A percentile compares a stretch with the other conserved stretches of the same genome.
phyloP scores from a whole-genome alignment of 2,797 vertebrate genomes.

The Alauda arvensis region DNA sequence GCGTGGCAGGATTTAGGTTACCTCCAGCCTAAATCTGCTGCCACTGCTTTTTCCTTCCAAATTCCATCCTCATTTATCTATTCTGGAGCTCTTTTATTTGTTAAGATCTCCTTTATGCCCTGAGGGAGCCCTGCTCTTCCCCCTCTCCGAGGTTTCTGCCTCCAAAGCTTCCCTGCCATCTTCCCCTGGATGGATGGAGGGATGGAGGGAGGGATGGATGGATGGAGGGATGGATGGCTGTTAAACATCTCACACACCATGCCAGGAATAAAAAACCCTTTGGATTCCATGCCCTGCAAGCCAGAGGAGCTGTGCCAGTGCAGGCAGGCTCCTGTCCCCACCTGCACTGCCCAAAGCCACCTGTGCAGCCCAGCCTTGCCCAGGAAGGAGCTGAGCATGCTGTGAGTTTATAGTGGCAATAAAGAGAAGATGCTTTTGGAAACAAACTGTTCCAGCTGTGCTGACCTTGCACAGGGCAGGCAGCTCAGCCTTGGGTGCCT shows the following conservation, averaged over 20 bases:
- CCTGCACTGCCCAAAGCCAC: neutral
- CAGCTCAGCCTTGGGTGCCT: neutral
- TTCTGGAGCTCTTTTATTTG: neutral
- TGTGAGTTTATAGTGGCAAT: slow-evolving; percentile 27
- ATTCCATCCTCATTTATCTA: neutral
- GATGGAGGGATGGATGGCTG: neutral
- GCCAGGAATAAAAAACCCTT: neutral
- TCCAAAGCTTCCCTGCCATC: neutral
- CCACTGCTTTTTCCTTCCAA: neutral
- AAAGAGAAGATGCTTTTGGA: slow-evolving; percentile 9
- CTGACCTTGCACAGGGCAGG: neutral
- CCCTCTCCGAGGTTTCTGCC: neutral
- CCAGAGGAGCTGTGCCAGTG: neutral
- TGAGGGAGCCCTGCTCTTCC: neutral
- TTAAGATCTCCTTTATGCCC: neutral
- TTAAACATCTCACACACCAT: neutral
- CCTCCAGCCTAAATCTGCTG: neutral
- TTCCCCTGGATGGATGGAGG: neutral
- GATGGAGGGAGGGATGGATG: neutral
- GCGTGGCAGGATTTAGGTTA: neutral
- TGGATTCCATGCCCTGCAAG: neutral
- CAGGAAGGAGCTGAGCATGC: neutral
- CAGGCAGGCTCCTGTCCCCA: neutral
- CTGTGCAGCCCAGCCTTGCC: neutral
- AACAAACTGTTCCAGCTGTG: slow-evolving; percentile 24